Conservation (phyloP, 2,797 vertebrate species). For the Betta splendens region DNA sequence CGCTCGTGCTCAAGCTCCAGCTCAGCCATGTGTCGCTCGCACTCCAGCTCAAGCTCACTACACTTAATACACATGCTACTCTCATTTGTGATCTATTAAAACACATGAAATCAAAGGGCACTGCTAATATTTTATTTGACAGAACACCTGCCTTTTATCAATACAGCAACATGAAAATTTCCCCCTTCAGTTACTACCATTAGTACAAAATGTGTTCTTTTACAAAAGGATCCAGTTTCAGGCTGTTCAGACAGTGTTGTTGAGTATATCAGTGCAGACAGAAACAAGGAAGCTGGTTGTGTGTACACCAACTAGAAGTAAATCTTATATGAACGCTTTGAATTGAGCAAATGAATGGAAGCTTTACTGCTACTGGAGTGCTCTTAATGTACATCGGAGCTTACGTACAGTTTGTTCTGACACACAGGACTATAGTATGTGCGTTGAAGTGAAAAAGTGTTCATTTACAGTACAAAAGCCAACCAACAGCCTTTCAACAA, state of each 20-base stretch:
- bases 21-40: too few relatives aligned
- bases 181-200: slow-evolving; percentile 65
- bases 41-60: too few relatives aligned
- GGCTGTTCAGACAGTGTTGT: slow-evolving; percentile 43
- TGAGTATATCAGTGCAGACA: slow-evolving; percentile 64
- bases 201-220: slow-evolving; percentile 80
- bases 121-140: slow-evolving; percentile 69
- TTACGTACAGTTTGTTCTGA: slow-evolving; percentile 42
- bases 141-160: slow-evolving; percentile 47
- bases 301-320: slow-evolving; percentile 36
- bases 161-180: slow-evolving; percentile 66
- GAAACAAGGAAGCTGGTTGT: slow-evolving; percentile 38
- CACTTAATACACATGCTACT: too few relatives aligned
- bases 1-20: too few relatives aligned
- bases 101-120: not conserved
- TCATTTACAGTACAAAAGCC: slow-evolving; percentile 63
- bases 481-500: slow-evolving; percentile 19
- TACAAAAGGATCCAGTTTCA: slow-evolving; percentile 68
- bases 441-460: slow-evolving; percentile 47
- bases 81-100: too few relatives aligned
- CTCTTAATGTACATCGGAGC: slow-evolving; percentile 31
- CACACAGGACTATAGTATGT: slow-evolving; percentile 50
- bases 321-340: slow-evolving; percentile 39
- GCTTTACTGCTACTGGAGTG: slow-evolving; percentile 47
- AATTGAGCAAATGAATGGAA: slow-evolving; percentile 27